phyloP scores from a whole-genome alignment of 2,113 vertebrate species.

The Zingel zingel region DNA sequence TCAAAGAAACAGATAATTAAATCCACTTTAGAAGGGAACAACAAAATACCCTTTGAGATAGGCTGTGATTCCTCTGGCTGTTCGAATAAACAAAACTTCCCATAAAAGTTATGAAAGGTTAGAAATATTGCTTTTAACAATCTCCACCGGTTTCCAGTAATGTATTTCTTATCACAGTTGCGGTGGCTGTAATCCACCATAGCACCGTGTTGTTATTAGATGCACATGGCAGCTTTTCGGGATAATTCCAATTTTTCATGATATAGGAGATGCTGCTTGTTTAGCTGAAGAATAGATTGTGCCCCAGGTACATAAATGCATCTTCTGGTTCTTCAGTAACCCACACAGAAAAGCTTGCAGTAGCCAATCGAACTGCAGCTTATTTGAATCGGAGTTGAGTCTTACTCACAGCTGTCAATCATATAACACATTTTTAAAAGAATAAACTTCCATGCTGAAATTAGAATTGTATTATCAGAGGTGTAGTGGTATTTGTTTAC shows the following conservation, averaged over 20 bases:
- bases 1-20: constrained; percentile 47
- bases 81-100: constrained; percentile 20
- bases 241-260: constrained; percentile 32
- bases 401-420: neutral
- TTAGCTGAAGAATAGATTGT: constrained; percentile 1
- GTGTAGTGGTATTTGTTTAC: too few species aligned
- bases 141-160: constrained; percentile 31
- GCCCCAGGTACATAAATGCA: constrained; percentile 1
- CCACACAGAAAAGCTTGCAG: neutral
- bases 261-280: constrained; percentile 5
- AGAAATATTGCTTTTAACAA: constrained; percentile 44
- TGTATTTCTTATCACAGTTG: constrained; percentile 48
- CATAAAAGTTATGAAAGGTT: constrained; percentile 31
- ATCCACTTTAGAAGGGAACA: constrained; percentile 3
- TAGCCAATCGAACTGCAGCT: neutral
- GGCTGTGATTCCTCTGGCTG: constrained; percentile 9
- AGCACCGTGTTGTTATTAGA: constrained; percentile 35
- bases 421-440: neutral
- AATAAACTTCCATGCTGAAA: neutral
- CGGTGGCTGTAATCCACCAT: constrained; percentile 4
- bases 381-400: neutral
- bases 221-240: constrained; percentile 42
- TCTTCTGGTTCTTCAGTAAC: constrained; percentile 1
- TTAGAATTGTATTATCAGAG: neutral
- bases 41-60: neutral